Evolutionary conservation across 1,140 invertebrate genomes (phyloP).

Genomic region (Maconellicoccus hirsutus): DNA sequence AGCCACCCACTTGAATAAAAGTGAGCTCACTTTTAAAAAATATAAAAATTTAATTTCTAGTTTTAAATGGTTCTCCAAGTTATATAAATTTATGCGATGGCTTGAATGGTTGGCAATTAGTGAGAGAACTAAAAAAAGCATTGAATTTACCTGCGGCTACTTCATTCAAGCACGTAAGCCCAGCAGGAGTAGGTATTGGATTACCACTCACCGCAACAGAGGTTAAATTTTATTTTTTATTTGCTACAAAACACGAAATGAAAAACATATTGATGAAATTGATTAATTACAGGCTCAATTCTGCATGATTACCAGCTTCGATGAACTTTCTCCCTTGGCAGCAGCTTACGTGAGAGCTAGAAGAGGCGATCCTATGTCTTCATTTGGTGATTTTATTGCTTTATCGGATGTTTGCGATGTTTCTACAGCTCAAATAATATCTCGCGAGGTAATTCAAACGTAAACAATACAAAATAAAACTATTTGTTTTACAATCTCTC

Average conservation of each 20-base stretch:
- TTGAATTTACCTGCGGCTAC: conserved; percentile 79
- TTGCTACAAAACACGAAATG: no score
- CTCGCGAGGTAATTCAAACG: conserved; percentile 44
- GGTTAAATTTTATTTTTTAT: conserved; percentile 11
- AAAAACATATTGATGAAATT: background rate
- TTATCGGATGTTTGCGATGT: conserved; percentile 85
- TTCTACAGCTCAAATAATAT: conserved; percentile 48
- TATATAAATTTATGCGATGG: conserved; percentile 98
- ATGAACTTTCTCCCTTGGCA: conserved; percentile 71
- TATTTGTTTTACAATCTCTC: no score
- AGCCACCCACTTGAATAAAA: background rate
- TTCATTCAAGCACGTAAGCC: conserved; percentile 96
- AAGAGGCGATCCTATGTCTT: conserved; percentile 97
- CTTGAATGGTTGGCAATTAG: conserved; percentile 93
- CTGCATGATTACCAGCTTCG: conserved; percentile 86
- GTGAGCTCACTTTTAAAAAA: conserved; percentile 15
- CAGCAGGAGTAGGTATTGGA: conserved; percentile 87
- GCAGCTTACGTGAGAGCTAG: conserved; percentile 88
- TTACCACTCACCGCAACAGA: conserved; percentile 39
- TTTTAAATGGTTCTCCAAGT: conserved; percentile 88
- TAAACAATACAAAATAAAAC: no score
- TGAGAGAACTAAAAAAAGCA: conserved; percentile 71
- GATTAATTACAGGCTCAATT: conserved; percentile 55
- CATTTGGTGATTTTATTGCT: conserved; percentile 95
- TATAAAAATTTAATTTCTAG: conserved; percentile 35